A percentile compares a stretch with the other conserved stretches of the same genome.
These are phyloP conservation scores for Pseudolycoriella hygida DNA, from an alignment of 2,888 invertebrate genomes.

Conservation along the genomic window DNA sequence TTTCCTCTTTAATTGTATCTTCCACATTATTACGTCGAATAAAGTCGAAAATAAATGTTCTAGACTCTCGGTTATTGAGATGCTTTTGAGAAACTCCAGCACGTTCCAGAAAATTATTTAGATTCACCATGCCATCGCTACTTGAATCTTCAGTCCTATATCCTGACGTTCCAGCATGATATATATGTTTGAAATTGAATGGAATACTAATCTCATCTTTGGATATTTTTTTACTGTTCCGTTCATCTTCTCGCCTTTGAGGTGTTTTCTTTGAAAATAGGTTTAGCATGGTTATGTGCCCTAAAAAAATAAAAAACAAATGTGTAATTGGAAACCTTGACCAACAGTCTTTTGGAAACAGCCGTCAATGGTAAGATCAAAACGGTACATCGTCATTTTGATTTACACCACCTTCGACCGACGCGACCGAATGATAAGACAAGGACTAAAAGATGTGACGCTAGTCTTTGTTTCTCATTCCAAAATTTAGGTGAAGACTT, in stretches of 20 bases:
- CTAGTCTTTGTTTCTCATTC: no score
- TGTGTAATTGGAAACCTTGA: no score
- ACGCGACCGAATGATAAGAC: no score
- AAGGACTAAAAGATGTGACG: no score
- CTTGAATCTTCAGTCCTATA: constrained; percentile 64
- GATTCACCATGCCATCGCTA: constrained; percentile 33
- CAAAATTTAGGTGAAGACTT: no score
- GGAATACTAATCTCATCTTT: constrained; percentile 85
- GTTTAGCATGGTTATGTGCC: no score
- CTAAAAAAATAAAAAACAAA: no score
- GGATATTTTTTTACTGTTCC: constrained; percentile 36
- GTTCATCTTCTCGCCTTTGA: constrained; percentile 4
- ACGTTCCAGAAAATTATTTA: constrained; percentile 28
- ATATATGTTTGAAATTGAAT: constrained; percentile 70
- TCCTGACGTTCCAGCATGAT: constrained; percentile 90
- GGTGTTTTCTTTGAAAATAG: no score
- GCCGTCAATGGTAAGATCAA: no score
- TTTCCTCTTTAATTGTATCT: constrained; percentile 53
- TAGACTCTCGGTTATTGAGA: constrained; percentile 64
- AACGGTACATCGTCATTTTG: no score
- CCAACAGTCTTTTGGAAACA: no score
- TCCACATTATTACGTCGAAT: constrained; percentile 72
- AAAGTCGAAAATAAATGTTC: constrained; percentile 87
- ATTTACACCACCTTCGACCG: no score
- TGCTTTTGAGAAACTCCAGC: constrained; percentile 72